phyloP scores from a whole-genome alignment of 1,140 invertebrate species.

The Aphelenchoides avenae region DNA sequence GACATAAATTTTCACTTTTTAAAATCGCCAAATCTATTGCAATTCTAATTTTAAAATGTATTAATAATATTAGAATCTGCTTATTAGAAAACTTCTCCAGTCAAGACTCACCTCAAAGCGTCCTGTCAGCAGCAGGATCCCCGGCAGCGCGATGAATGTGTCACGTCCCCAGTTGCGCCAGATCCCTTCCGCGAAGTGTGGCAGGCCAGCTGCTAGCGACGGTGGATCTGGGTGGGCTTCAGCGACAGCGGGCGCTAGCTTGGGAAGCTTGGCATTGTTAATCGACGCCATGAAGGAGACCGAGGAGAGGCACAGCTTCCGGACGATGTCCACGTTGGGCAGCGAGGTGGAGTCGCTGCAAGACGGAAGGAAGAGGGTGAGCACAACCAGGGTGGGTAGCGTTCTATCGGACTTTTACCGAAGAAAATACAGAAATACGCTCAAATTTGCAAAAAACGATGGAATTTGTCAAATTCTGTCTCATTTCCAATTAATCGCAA shows the following conservation, averaged over 20 bases:
- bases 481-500: no score
- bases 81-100: no score
- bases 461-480: no score
- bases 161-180: slow-evolving; percentile 98
- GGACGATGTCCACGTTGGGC: slow-evolving; percentile 11
- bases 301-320: slow-evolving; percentile 63
- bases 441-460: slow-evolving; percentile 62
- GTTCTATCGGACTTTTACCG: no score
- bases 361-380: no score
- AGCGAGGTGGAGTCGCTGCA: slow-evolving; percentile 2
- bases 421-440: no score
- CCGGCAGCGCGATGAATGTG: slow-evolving; percentile 90
- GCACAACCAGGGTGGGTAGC: no score
- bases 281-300: slow-evolving; percentile 77
- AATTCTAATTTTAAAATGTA: no score
- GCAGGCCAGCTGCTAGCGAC: slow-evolving; percentile 42
- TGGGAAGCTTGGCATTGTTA: slow-evolving; percentile 75
- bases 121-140: slow-evolving; percentile 73
- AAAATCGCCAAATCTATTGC: no score
- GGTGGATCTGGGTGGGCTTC: not conserved
- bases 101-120: slow-evolving; percentile 33
- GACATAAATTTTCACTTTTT: no score
- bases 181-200: slow-evolving; percentile 66
- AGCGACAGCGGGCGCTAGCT: slow-evolving; percentile 69
- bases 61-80: no score